Evolutionary conservation across 2,888 invertebrate species (phyloP).

Genomic region (Caradrina kadenii): DNA sequence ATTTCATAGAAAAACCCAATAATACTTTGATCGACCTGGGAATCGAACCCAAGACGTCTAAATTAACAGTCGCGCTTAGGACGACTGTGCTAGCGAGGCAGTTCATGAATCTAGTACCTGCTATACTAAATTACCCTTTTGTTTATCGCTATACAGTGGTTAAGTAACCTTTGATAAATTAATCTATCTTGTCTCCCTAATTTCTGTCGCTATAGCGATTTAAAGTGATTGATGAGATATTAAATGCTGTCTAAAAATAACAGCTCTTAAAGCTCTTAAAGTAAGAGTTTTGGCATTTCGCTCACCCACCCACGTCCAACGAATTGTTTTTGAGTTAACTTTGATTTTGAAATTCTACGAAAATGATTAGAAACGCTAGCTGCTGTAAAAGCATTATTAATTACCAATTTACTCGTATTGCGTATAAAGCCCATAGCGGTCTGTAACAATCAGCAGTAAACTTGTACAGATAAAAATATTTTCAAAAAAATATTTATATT

Average conservation of each 20-base stretch:
- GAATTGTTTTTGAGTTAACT: background rate
- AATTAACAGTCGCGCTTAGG: no score
- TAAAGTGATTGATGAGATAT: conserved; percentile 24
- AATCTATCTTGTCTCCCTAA: background rate
- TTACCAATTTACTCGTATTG: background rate
- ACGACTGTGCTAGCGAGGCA: no score
- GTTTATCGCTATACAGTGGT: background rate
- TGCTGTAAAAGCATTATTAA: conserved; percentile 1
- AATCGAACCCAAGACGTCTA: no score
- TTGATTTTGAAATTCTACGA: background rate
- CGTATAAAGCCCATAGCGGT: background rate
- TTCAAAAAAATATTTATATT: background rate
- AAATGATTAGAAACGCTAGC: background rate
- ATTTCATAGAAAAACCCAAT: no score
- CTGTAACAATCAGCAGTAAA: conserved; percentile 25
- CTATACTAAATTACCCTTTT: background rate
- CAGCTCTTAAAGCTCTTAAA: background rate
- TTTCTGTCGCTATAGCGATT: background rate
- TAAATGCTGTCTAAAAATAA: conserved; percentile 22
- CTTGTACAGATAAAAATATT: background rate
- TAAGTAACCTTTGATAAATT: background rate
- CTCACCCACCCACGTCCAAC: background rate
- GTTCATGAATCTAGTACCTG: background rate
- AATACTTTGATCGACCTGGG: no score
- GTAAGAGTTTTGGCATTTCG: background rate